phyloP scores from a whole-genome alignment of 2,797 vertebrate genomes.

The Gallinago solitaria region DNA sequence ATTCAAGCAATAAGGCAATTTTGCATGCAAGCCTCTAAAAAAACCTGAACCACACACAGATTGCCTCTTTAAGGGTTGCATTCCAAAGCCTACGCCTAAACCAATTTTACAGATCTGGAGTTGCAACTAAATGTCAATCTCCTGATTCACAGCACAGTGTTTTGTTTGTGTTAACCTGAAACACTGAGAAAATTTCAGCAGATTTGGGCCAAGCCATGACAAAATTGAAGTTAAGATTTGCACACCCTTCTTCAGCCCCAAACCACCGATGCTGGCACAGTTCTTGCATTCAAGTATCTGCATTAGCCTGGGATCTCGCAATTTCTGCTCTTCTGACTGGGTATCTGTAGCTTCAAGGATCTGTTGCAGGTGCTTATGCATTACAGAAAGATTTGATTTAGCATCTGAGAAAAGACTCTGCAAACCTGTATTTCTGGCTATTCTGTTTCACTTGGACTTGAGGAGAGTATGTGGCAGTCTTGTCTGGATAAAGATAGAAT shows the following conservation, averaged over 20 bases:
- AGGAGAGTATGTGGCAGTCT: not conserved
- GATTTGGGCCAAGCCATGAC: not conserved
- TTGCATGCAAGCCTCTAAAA: conserved; percentile 7
- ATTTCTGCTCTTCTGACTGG: not conserved
- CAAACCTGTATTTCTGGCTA: not conserved
- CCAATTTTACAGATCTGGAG: conserved; percentile 1
- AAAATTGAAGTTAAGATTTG: not conserved
- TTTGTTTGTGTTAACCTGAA: conserved; percentile 11
- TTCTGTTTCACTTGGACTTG: not conserved
- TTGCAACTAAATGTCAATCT: conserved; percentile 31
- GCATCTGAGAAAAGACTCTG: not conserved
- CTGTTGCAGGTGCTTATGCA: not conserved
- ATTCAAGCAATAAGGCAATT: not conserved
- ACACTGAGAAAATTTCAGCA: not conserved
- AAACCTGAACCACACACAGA: conserved; percentile 1
- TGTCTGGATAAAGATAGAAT: not conserved
- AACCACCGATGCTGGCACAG: not conserved
- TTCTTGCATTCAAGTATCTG: not conserved
- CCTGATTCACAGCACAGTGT: not conserved
- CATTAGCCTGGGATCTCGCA: not conserved
- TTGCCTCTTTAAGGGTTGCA: conserved; percentile 1
- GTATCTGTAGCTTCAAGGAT: not conserved
- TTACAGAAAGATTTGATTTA: not conserved
- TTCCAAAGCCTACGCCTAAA: conserved; percentile 4
- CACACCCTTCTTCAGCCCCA: not conserved